Evolutionary conservation across 2,113 vertebrate genomes (phyloP).

Genomic region (Dipodomys merriami): DNA sequence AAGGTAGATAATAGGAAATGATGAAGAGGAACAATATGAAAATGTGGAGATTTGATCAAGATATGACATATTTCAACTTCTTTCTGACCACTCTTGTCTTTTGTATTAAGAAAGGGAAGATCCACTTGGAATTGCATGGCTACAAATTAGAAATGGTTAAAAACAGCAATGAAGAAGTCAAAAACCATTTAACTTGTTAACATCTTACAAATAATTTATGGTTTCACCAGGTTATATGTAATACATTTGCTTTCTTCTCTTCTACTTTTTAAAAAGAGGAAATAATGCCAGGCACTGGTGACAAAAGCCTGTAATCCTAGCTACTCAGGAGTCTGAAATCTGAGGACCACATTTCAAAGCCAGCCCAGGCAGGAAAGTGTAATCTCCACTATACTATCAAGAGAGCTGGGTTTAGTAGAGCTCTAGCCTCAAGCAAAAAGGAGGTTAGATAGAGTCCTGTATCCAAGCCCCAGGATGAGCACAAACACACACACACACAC

Average conservation of each 20-base stretch:
- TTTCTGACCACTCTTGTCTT: background rate
- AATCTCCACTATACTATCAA: too few species aligned
- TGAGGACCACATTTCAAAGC: too few species aligned
- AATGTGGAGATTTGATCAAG: background rate
- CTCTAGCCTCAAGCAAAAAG: too few species aligned
- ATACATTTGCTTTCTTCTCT: background rate
- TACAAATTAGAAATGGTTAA: conserved; percentile 24
- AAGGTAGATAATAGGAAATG: background rate
- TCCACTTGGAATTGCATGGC: background rate
- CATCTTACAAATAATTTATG: background rate
- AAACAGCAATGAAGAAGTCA: conserved; percentile 9
- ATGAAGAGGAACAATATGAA: background rate
- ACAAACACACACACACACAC: too few species aligned
- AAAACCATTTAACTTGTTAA: background rate
- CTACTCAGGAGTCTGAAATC: too few species aligned
- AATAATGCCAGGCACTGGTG: too few species aligned
- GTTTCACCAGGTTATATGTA: conserved; percentile 7
- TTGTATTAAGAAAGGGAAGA: conserved; percentile 24
- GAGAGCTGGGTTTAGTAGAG: too few species aligned
- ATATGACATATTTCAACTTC: background rate
- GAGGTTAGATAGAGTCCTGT: too few species aligned
- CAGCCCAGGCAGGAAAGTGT: too few species aligned
- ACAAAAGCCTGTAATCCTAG: too few species aligned
- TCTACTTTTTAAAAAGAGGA: conserved; percentile 2
- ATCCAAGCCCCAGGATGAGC: too few species aligned